Percentiles rank a stretch among this genome's conserved stretches.
phyloP scores from a whole-genome alignment of 1,140 invertebrate genomes.

The Tetramorium alpestre region DNA sequence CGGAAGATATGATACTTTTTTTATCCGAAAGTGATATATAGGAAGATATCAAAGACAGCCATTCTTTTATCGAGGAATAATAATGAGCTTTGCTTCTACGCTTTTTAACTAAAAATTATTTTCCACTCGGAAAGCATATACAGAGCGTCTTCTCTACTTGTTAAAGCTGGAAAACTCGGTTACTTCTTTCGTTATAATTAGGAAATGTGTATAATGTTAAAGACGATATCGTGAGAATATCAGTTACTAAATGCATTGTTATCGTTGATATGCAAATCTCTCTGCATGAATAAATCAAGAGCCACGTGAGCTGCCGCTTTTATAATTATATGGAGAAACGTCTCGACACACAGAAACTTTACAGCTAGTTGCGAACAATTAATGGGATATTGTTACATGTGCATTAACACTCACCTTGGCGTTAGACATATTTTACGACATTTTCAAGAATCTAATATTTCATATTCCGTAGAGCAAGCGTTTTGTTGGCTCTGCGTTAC shows the following conservation, averaged over 20 bases:
- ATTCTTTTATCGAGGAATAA: not conserved
- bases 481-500: not conserved
- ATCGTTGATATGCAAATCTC: slow-evolving; percentile 48
- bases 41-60: not conserved
- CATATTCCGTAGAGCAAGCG: too few species aligned
- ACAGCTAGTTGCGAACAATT: not conserved
- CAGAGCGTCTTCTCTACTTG: not conserved
- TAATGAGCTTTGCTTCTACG: not conserved
- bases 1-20: not conserved
- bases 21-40: not conserved
- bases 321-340: slow-evolving; percentile 24
- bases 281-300: slow-evolving; percentile 28
- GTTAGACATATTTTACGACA: not conserved
- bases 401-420: not conserved
- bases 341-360: not conserved
- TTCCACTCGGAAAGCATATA: not conserved
- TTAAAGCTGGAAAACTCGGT: not conserved
- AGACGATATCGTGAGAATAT: slow-evolving; percentile 32
- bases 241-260: slow-evolving; percentile 41
- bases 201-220: not conserved
- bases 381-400: not conserved
- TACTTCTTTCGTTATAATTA: not conserved
- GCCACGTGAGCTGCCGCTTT: not conserved
- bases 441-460: slow-evolving; percentile 30
- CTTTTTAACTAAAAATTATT: not conserved